Evolutionary conservation across 2,797 vertebrate genomes (phyloP).

Genomic region (Pyrocephalus nanus): DNA sequence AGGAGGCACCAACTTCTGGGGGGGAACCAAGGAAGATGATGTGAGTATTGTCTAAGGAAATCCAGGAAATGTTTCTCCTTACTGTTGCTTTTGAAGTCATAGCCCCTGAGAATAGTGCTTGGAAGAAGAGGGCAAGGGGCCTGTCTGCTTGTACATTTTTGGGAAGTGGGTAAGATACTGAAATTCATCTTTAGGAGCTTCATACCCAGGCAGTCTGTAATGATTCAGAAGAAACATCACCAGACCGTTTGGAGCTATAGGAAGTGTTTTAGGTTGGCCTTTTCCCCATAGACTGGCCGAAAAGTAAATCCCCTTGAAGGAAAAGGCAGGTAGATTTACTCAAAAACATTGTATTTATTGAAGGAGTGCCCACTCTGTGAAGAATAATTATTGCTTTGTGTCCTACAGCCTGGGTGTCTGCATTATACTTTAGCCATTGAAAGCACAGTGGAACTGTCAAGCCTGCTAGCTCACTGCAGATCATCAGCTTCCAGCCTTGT

Average conservation of each 20-base stretch:
- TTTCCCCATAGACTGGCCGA: not conserved
- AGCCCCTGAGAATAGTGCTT: not conserved
- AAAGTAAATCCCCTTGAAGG: not conserved
- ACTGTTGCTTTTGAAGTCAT: not conserved
- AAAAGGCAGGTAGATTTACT: not conserved
- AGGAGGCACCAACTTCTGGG: slow-evolving; percentile 98
- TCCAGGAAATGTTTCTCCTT: not conserved
- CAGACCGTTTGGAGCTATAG: not conserved
- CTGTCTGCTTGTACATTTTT: not conserved
- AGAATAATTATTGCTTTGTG: not conserved
- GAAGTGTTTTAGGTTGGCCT: not conserved
- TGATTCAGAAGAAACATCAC: not conserved
- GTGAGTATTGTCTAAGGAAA: slow-evolving; percentile 74
- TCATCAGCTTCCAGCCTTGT: not conserved
- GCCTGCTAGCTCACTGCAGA: not conserved
- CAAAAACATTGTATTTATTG: not conserved
- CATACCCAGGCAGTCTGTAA: not conserved
- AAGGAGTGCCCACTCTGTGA: not conserved
- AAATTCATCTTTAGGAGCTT: not conserved
- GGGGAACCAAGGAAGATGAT: slow-evolving; percentile 96
- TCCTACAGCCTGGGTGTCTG: not conserved
- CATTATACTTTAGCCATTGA: not conserved
- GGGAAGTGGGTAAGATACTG: not conserved
- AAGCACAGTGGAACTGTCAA: not conserved
- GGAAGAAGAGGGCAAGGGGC: not conserved